Conservation (phyloP, 23 tunicate genomes). For the Pegea sp. region DNA sequence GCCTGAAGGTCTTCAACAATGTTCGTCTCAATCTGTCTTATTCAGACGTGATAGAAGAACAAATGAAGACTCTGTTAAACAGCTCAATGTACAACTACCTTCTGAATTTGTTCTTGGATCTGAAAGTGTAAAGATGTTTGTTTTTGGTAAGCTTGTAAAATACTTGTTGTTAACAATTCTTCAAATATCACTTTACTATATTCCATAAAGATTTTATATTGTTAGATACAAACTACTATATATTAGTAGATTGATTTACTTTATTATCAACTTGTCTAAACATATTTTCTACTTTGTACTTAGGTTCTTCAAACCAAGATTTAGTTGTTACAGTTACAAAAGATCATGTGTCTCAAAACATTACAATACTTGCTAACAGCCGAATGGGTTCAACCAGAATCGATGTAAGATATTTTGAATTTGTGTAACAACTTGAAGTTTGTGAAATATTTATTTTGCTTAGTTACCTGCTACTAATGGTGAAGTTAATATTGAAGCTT, state of each 20-base stretch:
- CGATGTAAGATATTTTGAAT: neutral
- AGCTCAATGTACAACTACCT: constrained; percentile 21
- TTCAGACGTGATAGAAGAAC: no score
- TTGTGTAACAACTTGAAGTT: no score
- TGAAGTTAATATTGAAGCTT: constrained; percentile 11
- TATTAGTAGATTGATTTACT: no score
- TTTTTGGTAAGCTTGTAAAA: constrained; percentile 44
- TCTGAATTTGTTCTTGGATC: constrained; percentile 27
- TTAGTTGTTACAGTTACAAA: constrained; percentile 8
- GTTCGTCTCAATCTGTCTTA: no score
- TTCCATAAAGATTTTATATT: no score
- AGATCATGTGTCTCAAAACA: neutral
- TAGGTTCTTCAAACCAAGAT: constrained; percentile 4
- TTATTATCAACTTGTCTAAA: no score
- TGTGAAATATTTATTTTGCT: no score
- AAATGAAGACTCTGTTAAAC: neutral
- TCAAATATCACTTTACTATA: no score
- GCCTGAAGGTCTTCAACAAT: no score
- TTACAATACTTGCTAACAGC: neutral
- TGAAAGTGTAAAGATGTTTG: constrained; percentile 19
- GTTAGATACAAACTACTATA: no score
- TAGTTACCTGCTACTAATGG: constrained; percentile 41
- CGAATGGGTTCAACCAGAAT: neutral
- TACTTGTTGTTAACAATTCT: constrained; percentile 6
- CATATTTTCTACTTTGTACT: no score